phyloP scores from a whole-genome alignment of 2,888 invertebrate species.

The Polylopha cassiicola region DNA sequence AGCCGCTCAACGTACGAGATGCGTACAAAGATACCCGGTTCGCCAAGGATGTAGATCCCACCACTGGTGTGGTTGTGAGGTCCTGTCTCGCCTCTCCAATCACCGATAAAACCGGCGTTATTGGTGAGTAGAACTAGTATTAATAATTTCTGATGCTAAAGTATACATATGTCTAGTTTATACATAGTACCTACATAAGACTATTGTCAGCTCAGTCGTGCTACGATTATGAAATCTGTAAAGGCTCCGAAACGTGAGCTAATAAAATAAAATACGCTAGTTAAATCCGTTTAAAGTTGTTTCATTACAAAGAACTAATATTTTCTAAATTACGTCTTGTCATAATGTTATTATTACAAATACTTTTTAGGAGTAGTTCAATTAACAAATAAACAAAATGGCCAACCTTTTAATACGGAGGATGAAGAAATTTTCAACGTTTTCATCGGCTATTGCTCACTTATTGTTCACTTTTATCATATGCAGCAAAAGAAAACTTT shows the following conservation, averaged over 20 bases:
- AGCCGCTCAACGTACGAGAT: constrained; percentile 70
- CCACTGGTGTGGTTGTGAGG: constrained; percentile 74
- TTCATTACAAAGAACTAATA: too few species aligned
- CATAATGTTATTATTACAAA: background rate
- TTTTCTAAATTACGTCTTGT: background rate
- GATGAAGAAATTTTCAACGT: constrained; percentile 76
- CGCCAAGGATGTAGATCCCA: constrained; percentile 70
- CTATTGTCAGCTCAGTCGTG: too few species aligned
- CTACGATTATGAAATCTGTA: too few species aligned
- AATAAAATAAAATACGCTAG: too few species aligned
- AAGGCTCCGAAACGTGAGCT: too few species aligned
- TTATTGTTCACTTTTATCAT: constrained; percentile 76
- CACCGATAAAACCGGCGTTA: constrained; percentile 62
- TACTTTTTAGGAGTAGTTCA: constrained; percentile 72
- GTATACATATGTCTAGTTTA: too few species aligned
- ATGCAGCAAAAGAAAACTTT: constrained; percentile 67
- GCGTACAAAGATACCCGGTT: constrained; percentile 76
- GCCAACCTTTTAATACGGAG: constrained; percentile 60
- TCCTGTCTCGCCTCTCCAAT: constrained; percentile 76
- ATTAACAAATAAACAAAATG: constrained; percentile 73
- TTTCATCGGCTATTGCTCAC: constrained; percentile 76
- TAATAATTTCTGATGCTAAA: too few species aligned
- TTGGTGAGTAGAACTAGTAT: constrained; percentile 48
- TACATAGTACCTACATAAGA: too few species aligned
- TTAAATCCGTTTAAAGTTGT: too few species aligned